A percentile compares a stretch with the other conserved stretches of the same genome.
phyloP scores from a whole-genome alignment of 2,113 vertebrate genomes.

The Cyphotilapia sp. region DNA sequence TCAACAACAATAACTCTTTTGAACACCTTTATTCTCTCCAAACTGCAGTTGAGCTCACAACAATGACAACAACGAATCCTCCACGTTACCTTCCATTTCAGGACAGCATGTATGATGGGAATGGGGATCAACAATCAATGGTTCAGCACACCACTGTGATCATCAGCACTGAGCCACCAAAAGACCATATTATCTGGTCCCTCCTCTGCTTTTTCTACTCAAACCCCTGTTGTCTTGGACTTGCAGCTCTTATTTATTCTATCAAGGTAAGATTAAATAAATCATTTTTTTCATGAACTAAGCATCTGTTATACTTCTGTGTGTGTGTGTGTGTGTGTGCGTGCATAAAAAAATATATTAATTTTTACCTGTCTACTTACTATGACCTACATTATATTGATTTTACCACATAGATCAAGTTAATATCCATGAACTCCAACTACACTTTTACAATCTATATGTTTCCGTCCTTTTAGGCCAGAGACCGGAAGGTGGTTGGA shows the following conservation, averaged over 20 bases:
- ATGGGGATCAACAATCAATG: not conserved
- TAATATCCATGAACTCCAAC: not conserved
- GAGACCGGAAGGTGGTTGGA: constrained; percentile 49
- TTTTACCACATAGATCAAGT: not conserved
- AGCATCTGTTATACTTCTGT: not conserved
- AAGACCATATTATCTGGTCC: constrained; percentile 55
- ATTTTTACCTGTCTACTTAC: rapidly evolving
- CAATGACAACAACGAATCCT: not conserved
- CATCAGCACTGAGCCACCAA: not conserved
- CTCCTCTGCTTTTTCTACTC: not conserved
- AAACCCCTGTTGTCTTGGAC: constrained; percentile 41
- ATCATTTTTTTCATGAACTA: rapidly evolving
- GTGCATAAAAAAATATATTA: rapidly evolving
- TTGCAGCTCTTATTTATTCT: constrained; percentile 40
- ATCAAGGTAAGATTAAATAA: constrained; percentile 41
- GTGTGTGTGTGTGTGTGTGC: not conserved
- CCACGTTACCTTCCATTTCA: not conserved
- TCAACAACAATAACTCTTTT: not conserved
- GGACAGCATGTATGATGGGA: not conserved
- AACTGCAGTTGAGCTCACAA: not conserved
- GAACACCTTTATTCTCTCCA: not conserved
- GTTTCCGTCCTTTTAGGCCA: constrained; percentile 22
- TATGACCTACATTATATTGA: not conserved
- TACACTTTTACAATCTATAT: not conserved
- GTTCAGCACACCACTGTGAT: not conserved